Conservation (phyloP, 2,113 vertebrate species). For the Promerops cafer region DNA sequence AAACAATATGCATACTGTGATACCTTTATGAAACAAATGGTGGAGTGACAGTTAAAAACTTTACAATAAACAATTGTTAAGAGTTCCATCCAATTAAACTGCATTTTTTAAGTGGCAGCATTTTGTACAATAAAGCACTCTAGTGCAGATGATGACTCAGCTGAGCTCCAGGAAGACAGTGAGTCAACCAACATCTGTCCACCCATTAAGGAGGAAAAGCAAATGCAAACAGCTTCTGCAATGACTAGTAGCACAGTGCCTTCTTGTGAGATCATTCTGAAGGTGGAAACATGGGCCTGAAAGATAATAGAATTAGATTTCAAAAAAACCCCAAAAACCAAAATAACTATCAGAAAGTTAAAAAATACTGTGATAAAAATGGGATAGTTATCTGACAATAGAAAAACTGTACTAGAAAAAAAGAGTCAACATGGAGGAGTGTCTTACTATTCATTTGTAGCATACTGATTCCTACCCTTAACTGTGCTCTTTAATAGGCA, state of each 20-base stretch:
- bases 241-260: not conserved
- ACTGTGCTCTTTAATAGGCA: not conserved
- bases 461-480: not conserved
- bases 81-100: not conserved
- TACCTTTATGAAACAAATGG: not conserved
- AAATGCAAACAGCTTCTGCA: not conserved
- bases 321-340: fast-evolving
- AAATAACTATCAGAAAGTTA: not conserved
- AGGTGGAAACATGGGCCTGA: not conserved
- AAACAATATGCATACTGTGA: not conserved
- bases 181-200: not conserved
- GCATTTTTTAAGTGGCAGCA: not conserved
- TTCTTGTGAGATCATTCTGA: not conserved
- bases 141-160: not conserved
- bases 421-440: fast-evolving
- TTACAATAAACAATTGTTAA: not conserved
- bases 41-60: not conserved
- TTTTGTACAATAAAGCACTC: not conserved
- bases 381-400: not conserved
- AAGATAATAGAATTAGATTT: not conserved
- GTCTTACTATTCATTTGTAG: not conserved
- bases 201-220: not conserved
- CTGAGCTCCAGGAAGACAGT: not conserved
- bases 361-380: not conserved
- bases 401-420: not conserved